Conservation (phyloP, 2,888 invertebrate genomes). For the Auanema freiburgensis region DNA sequence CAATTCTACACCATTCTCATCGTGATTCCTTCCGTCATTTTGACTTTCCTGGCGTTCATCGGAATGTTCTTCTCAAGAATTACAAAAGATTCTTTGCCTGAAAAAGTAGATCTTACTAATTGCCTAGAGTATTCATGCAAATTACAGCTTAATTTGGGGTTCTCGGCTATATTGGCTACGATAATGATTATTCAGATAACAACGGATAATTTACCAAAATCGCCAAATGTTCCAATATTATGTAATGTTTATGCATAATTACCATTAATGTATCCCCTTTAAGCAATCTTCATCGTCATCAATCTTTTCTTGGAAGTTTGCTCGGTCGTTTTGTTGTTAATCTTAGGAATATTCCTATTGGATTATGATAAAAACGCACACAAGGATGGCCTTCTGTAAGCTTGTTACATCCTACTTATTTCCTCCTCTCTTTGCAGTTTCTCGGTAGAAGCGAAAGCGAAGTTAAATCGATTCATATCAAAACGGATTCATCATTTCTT, state of each 20-base stretch:
- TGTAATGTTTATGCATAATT: conserved; percentile 1
- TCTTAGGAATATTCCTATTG: too few species aligned
- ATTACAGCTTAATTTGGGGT: conserved; percentile 17
- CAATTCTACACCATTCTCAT: conserved; percentile 11
- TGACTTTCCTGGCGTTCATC: conserved; percentile 15
- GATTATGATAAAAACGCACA: too few species aligned
- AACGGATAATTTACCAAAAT: conserved; percentile 3
- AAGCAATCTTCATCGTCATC: too few species aligned
- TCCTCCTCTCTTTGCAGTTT: too few species aligned
- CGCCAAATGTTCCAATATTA: conserved; percentile 9
- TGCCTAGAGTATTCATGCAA: not conserved
- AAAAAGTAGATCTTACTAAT: conserved; percentile 11
- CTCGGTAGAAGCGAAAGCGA: too few species aligned
- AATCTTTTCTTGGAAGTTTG: too few species aligned
- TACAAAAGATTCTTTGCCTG: conserved; percentile 11
- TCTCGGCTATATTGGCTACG: conserved; percentile 18
- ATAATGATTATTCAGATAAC: conserved; percentile 19
- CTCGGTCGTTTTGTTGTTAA: too few species aligned
- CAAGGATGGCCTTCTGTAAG: too few species aligned
- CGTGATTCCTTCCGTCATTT: conserved; percentile 15
- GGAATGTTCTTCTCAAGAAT: conserved; percentile 18
- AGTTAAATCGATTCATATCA: too few species aligned
- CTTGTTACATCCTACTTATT: too few species aligned
- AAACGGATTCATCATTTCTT: too few species aligned
- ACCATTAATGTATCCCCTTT: too few species aligned